Evolutionary conservation across 2,797 vertebrate genomes (phyloP), one percentile per base, ranked within the genome.

Genomic region (Muraenolepis orangiensis): DNA sequence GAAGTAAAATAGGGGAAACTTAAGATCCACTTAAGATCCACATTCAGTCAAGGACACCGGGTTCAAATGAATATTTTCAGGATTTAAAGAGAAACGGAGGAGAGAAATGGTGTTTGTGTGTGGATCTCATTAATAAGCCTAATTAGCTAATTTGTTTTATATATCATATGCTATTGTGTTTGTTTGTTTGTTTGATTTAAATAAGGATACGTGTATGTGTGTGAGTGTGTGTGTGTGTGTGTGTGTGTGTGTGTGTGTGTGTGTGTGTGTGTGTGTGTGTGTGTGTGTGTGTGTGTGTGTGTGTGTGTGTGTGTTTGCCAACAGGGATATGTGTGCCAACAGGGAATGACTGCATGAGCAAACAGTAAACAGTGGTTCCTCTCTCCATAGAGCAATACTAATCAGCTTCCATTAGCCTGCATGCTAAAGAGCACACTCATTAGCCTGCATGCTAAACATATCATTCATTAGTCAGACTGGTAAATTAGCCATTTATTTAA

Each of bases 401-500:
- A 92, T 89, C 87, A 89, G 90, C 84, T 87, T 81, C 28, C 85
- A 87, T 86, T 86, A 86, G 82, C 76, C 76, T 30, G 71, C 82
- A 85, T 83, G 79, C 84, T 84, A 83, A 89, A 85, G 82, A 87
- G 76, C 74, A 72, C 2, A 11, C 84, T 91, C 88, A 87, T 91
- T 90, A 90, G 89, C 84, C 76, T 30, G 77, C 84, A 82, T 84
- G 87, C 88, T 88, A 83, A 88, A 87, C 82, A 85, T 87, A 86
- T 87, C 85, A 78, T 83, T 89, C 87, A 88, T 91, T 87, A 86
- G 88, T 83, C 81, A 82, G 84, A 76, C 84, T 86, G 28, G 64
- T 82, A 85, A 91, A 91, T 90, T 82, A 88, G 85, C 82, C 82
- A 23, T 87, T 88, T 85, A 86, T 86, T 80, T 84, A 82, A 76